Percentiles rank a stretch among this genome's conserved stretches.
Conservation (phyloP, 2,797 vertebrate genomes). For the Peromyscus attwateri region DNA sequence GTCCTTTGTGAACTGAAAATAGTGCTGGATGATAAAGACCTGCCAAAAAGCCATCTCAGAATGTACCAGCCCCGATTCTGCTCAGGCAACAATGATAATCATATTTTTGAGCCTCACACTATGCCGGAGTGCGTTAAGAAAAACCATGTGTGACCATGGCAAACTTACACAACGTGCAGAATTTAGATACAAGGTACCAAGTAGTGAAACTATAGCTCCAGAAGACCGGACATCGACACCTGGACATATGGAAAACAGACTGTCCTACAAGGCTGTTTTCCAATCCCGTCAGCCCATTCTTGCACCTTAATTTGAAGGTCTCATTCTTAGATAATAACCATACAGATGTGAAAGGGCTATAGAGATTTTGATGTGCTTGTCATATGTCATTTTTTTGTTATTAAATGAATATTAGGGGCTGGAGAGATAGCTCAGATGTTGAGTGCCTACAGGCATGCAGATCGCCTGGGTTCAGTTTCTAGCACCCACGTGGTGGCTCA, state of each 20-base stretch:
- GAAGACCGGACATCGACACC: conserved; percentile 35
- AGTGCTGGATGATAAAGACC: conserved; percentile 66
- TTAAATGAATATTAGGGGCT: background rate
- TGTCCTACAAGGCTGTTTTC: conserved; percentile 21
- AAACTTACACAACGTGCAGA: conserved; percentile 30
- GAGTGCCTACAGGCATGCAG: background rate
- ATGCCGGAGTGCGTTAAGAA: conserved; percentile 20
- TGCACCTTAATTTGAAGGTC: conserved; percentile 11
- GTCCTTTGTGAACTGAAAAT: conserved; percentile 77
- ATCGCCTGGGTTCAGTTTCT: background rate
- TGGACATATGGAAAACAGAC: conserved; percentile 44
- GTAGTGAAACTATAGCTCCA: background rate
- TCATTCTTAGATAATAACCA: background rate
- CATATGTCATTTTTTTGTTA: conserved; percentile 51
- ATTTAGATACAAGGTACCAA: conserved; percentile 48
- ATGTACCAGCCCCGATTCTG: conserved; percentile 25
- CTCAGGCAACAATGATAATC: conserved; percentile 22
- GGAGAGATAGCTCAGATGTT: background rate
- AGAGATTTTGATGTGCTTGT: background rate
- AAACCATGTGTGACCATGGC: background rate
- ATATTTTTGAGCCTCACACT: background rate
- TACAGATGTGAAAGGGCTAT: conserved; percentile 29
- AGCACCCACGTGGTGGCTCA: background rate
- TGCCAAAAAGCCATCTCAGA: conserved; percentile 60
- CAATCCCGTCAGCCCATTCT: background rate